A percentile compares a stretch with the other conserved stretches of the same genome.
These are phyloP conservation scores for Pseudomugil gertrudae DNA, from an alignment of 2,797 vertebrate genomes.

Conservation along the genomic window DNA sequence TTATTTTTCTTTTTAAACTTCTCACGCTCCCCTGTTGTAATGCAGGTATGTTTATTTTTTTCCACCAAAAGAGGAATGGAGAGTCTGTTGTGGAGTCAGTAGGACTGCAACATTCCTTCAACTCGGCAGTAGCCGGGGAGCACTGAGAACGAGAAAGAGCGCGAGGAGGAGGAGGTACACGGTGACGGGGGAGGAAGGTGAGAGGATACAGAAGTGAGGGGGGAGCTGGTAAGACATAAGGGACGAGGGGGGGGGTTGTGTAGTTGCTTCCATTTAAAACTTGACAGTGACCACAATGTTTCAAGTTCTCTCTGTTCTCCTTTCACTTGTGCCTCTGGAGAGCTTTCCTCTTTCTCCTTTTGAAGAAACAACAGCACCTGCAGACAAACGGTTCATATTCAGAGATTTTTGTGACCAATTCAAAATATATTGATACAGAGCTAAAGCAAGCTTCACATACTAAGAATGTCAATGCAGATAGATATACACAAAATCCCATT, in stretches of 20 bases:
- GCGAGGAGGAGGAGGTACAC: constrained; percentile 30
- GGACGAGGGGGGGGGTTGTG: constrained; percentile 53
- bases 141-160: constrained; percentile 53
- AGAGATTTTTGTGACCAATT: no score
- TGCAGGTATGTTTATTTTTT: constrained; percentile 70
- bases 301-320: constrained; percentile 80
- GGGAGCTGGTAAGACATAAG: constrained; percentile 31
- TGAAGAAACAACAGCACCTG: constrained; percentile 99
- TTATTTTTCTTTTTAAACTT: constrained; percentile 38
- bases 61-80: constrained; percentile 72
- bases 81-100: constrained; percentile 78
- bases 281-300: constrained; percentile 85
- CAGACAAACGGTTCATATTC: no score
- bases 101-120: constrained; percentile 77
- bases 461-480: no score
- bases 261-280: constrained; percentile 85
- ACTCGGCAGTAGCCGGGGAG: constrained; percentile 67
- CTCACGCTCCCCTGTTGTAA: constrained; percentile 68
- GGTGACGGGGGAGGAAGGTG: constrained; percentile 42
- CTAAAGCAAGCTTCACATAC: background rate
- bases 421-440: background rate
- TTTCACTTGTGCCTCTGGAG: constrained; percentile 95
- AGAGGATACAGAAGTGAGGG: constrained; percentile 38
- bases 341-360: constrained; percentile 97
- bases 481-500: no score